Base-by-base conservation (phyloP, 35 echinoderm and acorn worm species). In the Stichopus chloronotus region DNA sequence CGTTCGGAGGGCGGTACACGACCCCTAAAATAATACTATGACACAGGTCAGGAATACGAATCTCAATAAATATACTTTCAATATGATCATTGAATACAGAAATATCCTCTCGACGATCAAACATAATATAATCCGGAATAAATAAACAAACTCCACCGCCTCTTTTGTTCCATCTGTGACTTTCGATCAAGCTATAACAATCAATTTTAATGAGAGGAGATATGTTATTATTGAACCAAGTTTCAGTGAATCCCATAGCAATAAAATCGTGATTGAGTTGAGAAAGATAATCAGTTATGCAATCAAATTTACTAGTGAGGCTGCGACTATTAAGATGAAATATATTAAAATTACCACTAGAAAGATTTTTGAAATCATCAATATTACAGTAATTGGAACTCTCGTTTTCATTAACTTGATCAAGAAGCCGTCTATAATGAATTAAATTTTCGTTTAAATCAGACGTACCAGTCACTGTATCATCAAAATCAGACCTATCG, bases 21-120 rank as follows among this genome's bases (percentile, higher is more conserved):
- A 65, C 11, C 61, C 11, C 61, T 19, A 11, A 65, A 65, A 43
- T 43, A 43, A 43, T 43, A 43, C 3, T 83, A 83, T 83, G 79
- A 83, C 79, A 83, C 52, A 54, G 52, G 79, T 81, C 78, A 81
- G 78, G 78, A 81, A 81, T 81, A 30, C 43, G 78, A 81, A 81
- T 81, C 78, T 81, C 78, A 81, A 52, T 81, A 81, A 81, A 81
- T 81, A 81, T 25, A 81, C 78, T 81, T 81, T 81, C 78, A 81
- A 81, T 81, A 81, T 81, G 78, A 76, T 76, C 72, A 76, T 76
- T 76, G 72, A 76, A 76, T 76, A 17, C 72, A 76, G 72, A 43
- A 80, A 80, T 80, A 24, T 53, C 52, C 23, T 81, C 78, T 11
- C 23, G 23, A 11, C 9, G 23, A 24, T 11, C 23, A 81, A 24